Evolutionary conservation across 2,888 invertebrate species (phyloP).

Genomic region (Cryptosula pallasiana): DNA sequence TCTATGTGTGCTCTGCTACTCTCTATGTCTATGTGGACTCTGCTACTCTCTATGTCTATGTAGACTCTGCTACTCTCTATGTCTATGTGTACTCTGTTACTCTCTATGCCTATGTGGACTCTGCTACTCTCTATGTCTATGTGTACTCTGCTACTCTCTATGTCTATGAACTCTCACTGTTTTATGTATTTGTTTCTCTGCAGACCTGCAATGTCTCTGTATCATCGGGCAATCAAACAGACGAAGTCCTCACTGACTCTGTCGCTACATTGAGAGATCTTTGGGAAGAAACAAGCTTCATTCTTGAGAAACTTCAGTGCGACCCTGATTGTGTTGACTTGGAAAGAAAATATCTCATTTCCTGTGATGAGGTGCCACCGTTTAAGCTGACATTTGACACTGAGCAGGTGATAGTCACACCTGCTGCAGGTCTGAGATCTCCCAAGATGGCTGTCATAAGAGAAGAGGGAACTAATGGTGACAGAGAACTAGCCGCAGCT

Average conservation of each 20-base stretch:
- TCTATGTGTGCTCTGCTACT: too few relatives aligned
- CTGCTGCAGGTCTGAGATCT: not conserved
- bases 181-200: too few relatives aligned
- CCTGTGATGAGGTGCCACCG: slow-evolving; percentile 65
- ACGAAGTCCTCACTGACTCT: not conserved
- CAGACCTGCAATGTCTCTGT: not conserved
- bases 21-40: too few relatives aligned
- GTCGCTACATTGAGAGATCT: slow-evolving; percentile 62
- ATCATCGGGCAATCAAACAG: not conserved
- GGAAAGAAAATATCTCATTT: slow-evolving; percentile 67
- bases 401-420: slow-evolving; percentile 26
- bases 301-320: slow-evolving; percentile 78
- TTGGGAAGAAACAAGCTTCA: slow-evolving; percentile 95
- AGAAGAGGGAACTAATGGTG: slow-evolving; percentile 95
- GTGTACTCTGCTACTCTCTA: too few relatives aligned
- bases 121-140: too few relatives aligned
- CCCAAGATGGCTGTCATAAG: slow-evolving; percentile 82
- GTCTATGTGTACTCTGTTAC: too few relatives aligned
- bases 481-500: slow-evolving; percentile 90
- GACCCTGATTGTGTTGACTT: slow-evolving; percentile 71
- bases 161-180: too few relatives aligned
- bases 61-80: too few relatives aligned
- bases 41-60: too few relatives aligned
- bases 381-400: slow-evolving; percentile 66
- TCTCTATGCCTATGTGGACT: too few relatives aligned